Conservation (phyloP, 2,888 invertebrate species). For the Coleophora deauratella region DNA sequence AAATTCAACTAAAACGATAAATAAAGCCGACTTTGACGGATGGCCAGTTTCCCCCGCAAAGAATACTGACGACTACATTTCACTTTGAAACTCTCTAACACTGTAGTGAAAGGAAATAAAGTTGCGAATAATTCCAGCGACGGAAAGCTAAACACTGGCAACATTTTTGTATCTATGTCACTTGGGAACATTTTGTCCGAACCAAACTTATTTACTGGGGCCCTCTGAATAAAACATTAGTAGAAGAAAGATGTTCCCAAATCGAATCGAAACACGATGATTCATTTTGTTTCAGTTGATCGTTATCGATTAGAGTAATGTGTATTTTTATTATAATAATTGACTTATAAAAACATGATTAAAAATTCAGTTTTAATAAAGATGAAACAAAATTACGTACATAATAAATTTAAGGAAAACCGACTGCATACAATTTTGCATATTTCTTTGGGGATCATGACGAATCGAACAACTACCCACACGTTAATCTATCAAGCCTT, state of each 20-base stretch:
- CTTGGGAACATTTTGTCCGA: conserved; percentile 70
- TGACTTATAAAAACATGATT: too few species aligned
- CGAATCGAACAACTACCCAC: too few species aligned
- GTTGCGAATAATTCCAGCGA: not conserved
- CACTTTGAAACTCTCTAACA: not conserved
- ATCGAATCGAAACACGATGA: conserved; percentile 46
- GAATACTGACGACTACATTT: conserved; percentile 37
- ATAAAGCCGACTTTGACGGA: conserved; percentile 70
- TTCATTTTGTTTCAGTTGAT: conserved; percentile 37
- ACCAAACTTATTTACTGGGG: conserved; percentile 64
- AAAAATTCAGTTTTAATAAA: too few species aligned
- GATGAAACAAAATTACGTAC: too few species aligned
- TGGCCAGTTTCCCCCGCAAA: conserved; percentile 64
- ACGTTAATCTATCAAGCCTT: too few species aligned
- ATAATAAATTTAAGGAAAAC: too few species aligned
- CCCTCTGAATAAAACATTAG: conserved; percentile 61
- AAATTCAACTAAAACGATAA: conserved; percentile 73
- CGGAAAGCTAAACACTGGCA: conserved; percentile 23
- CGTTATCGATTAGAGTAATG: conserved; percentile 22
- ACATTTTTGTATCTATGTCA: conserved; percentile 61
- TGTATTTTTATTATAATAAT: conserved; percentile 12
- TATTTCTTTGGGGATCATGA: too few species aligned
- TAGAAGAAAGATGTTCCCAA: conserved; percentile 40
- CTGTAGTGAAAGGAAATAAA: conserved; percentile 3
- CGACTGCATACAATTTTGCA: too few species aligned